Base-by-base conservation (phyloP, 2,797 vertebrate genomes). In the Eulemur albifrons region DNA sequence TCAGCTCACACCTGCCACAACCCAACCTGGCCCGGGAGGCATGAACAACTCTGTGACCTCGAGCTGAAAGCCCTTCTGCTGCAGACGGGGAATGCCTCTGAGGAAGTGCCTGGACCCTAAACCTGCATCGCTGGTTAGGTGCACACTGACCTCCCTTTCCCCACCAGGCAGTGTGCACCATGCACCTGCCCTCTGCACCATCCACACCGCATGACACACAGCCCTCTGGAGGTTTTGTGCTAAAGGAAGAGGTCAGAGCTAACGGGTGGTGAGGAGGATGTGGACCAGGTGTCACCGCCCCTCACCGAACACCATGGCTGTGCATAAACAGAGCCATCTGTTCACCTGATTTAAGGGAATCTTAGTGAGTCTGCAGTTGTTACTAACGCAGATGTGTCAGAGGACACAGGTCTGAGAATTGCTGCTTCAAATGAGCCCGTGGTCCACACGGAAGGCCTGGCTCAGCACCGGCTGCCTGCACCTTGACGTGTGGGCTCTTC, bases 261-360 rank as follows among this genome's bases (percentile, higher is more conserved):
- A 14, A 8, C 0, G 5, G 80, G 77, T 38, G 13, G n/a, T 6
- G 27, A n/a, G 27, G 11, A 15, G 48, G 23, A 11, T 25, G 7
- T 9, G 75, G 27, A 4, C 17, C 1, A 30, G 85, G 35, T 0
- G 15, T n/a, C 67, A 14, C 23, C 21, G 2, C 23, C 11, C 57
- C 57, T 35, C 27, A 1, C 20, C 27, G 4, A 85, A 69, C 4
- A 4, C 38, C 10, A 4, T 0, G 14, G 12, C 8, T 18, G 27
- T 12, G 83, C 48, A 1, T 2, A 14, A n/a, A 25, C 6, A 4
- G 12, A 0, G 52, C 7, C 0, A 1, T 21, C 52, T 52, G 32
- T 21, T 13, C 23, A 32, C 67, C 72, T 17, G 9, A 63, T 57
- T 65, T 48, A 8, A 18, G 18, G 23, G 30, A 11, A 43, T 54